Evolutionary conservation across 2,888 invertebrate genomes (phyloP), one percentile per base, ranked within the genome.

Genomic region (Argynnis bischoffii): DNA sequence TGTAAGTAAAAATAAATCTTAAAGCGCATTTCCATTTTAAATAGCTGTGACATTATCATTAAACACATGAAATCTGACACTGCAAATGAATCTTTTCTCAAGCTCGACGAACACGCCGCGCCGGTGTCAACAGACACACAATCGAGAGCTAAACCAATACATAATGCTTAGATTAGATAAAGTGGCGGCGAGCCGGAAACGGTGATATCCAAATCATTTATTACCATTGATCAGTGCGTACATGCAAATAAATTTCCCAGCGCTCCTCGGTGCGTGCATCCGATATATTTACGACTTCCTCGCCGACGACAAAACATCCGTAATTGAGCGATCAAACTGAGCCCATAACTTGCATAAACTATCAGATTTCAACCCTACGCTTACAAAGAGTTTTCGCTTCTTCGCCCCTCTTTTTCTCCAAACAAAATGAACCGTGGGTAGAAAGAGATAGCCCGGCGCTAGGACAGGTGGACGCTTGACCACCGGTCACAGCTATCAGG

Each of bases 301-400:
- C 81, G 78, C 74, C 78, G 77, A 72, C 78, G 80, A 85, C 85
- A 86, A 85, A 82, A 86, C 88, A 86, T 82, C 79, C 73, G 82
- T 89, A 89, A 92, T 92, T 89, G 90, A 92, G 90, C 84, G 84
- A 87, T 92, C 91, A 90, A 82, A 78, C 75, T 78, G 76, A 76
- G 76, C 78, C 84, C 81, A 86, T 88, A 86, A 85, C 83, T 88
- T 78, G 83, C 84, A 80, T 77, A 77, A 82, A 82, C 85, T 90
- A 90, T 91, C 90, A 78, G 81, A 81, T 91, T 90, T 79, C 86
- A 84, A 82, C 84, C 86, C 84, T 83, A 64, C 61, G 66, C 81
- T 81, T 79, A 77, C 55, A 64, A 77, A 79, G 77, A 75, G 77
- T 73, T 76, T 80, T 75, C 51, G 78, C 75, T 80, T 79, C 76